Evolutionary conservation across 2,888 invertebrate genomes (phyloP).

Genomic region (Polydrusus tereticollis): DNA sequence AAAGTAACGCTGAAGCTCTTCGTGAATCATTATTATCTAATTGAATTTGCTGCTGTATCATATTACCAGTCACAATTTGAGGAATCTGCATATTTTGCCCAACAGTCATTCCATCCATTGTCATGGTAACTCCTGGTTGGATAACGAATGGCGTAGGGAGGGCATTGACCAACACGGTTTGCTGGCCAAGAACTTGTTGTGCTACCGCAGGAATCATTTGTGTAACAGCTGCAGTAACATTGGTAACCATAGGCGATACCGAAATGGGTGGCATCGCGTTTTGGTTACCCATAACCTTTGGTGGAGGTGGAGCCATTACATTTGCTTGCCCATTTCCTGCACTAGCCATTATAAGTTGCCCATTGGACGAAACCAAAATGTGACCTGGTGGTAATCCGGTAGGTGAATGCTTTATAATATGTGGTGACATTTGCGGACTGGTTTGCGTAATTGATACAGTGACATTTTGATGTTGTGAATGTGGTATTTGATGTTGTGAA

Average conservation of each 20-base stretch:
- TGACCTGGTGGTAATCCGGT: conserved; percentile 74
- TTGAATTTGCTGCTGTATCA: conserved; percentile 72
- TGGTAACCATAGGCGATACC: conserved; percentile 74
- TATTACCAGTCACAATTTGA: conserved; percentile 77
- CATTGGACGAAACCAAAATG: conserved; percentile 82
- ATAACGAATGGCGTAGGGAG: conserved; percentile 83
- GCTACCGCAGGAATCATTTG: conserved; percentile 76
- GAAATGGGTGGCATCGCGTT: conserved; percentile 72
- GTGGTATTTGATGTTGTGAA: conserved; percentile 61
- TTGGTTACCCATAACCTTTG: conserved; percentile 52
- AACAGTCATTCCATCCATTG: conserved; percentile 74
- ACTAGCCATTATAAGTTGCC: conserved; percentile 79
- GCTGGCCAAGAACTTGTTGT: conserved; percentile 79
- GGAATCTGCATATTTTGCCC: conserved; percentile 79
- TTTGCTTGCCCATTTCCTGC: conserved; percentile 68
- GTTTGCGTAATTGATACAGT: conserved; percentile 35
- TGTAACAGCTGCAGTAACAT: conserved; percentile 75
- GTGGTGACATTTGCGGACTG: conserved; percentile 60
- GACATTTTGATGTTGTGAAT: conserved; percentile 58
- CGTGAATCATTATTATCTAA: conserved; percentile 72
- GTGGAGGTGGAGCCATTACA: conserved; percentile 77
- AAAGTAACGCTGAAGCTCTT: conserved; percentile 68
- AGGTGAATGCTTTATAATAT: conserved; percentile 68
- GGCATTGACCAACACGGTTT: conserved; percentile 85
- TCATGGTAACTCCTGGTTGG: conserved; percentile 80